Percentiles rank a stretch among this genome's conserved stretches.
phyloP scores from a whole-genome alignment of 2,888 invertebrate genomes.

The Itoplectis maculator region DNA sequence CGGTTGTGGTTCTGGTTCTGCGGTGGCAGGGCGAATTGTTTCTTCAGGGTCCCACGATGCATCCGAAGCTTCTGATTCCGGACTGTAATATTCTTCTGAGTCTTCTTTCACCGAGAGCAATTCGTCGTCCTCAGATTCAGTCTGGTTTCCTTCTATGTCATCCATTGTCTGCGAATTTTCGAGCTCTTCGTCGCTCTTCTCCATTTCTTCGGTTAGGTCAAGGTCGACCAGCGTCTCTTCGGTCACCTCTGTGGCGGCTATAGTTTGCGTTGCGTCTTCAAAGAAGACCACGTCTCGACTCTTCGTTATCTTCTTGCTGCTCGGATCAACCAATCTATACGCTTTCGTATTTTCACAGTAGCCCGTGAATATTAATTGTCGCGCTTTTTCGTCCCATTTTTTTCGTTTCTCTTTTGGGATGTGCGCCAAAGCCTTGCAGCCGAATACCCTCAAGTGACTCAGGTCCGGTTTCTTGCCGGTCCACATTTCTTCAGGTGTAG shows the following conservation, averaged over 20 bases:
- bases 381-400: slow-evolving; percentile 60
- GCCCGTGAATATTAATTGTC: slow-evolving; percentile 58
- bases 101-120: background rate
- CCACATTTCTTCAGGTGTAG: slow-evolving; percentile 80
- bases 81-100: slow-evolving; percentile 11
- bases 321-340: slow-evolving; percentile 59
- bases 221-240: background rate
- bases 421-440: slow-evolving; percentile 77
- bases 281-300: slow-evolving; percentile 60
- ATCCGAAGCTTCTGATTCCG: background rate
- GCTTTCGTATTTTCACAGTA: slow-evolving; percentile 66
- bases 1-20: background rate
- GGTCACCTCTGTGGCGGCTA: background rate
- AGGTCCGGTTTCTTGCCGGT: slow-evolving; percentile 77
- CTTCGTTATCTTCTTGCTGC: slow-evolving; percentile 36
- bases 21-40: slow-evolving; percentile 2
- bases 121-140: background rate
- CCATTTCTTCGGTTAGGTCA: background rate
- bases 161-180: background rate
- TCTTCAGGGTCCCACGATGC: slow-evolving; percentile 9
- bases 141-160: background rate
- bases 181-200: background rate
- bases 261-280: slow-evolving; percentile 29
- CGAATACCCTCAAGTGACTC: slow-evolving; percentile 79
- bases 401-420: slow-evolving; percentile 75